These are phyloP conservation scores for Thomomys bottae DNA, from an alignment of 2,113 vertebrate species.

Conservation along the genomic window DNA sequence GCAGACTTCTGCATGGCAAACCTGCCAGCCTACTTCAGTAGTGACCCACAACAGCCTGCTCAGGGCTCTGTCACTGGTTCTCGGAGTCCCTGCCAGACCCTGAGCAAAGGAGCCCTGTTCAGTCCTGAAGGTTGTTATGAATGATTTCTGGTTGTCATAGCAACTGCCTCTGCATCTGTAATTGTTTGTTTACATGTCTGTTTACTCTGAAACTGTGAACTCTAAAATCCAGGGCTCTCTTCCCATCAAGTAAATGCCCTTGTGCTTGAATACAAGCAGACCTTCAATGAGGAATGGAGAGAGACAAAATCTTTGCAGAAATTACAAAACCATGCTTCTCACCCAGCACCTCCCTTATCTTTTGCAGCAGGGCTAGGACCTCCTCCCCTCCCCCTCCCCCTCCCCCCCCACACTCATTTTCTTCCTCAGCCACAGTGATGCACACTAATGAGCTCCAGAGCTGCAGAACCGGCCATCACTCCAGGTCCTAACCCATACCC, in stretches of 20 bases:
- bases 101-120: neutral
- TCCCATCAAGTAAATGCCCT: neutral
- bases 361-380: neutral
- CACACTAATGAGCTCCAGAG: neutral
- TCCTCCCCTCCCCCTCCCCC: neutral
- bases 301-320: neutral
- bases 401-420: neutral
- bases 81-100: neutral
- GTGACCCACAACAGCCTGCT: neutral
- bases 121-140: neutral
- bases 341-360: neutral
- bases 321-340: neutral
- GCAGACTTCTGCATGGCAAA: neutral
- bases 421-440: neutral
- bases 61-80: neutral
- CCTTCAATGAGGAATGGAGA: neutral
- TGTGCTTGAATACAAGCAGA: neutral
- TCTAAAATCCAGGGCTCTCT: neutral
- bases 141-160: constrained; percentile 37
- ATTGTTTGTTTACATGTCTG: constrained; percentile 27
- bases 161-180: constrained; percentile 38
- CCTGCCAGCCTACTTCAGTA: accelerated
- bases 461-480: neutral
- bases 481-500: neutral
- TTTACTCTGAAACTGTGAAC: constrained; percentile 35